Percentiles rank a stretch among this genome's conserved stretches.
Evolutionary conservation across 1,140 invertebrate species (phyloP).

Genomic region (Orchestia grillus): DNA sequence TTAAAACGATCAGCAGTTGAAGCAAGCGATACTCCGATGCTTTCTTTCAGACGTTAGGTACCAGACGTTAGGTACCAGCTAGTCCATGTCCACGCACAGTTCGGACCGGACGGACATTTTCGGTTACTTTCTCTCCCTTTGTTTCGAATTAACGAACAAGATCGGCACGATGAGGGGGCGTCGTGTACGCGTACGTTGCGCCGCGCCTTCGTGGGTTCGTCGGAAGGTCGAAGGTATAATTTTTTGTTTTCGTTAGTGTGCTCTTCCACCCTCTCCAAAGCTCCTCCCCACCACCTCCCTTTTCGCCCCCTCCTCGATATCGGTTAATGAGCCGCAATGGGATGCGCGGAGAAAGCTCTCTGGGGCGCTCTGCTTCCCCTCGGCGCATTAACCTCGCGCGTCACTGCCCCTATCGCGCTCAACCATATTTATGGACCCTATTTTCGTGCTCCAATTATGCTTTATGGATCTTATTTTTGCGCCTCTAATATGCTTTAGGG

Average conservation of each 20-base stretch:
- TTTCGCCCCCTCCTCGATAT: not conserved
- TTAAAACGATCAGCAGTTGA: not conserved
- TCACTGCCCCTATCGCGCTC: not conserved
- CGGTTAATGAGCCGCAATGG: slow-evolving; percentile 51
- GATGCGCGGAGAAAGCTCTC: slow-evolving; percentile 38
- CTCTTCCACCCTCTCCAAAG: too few relatives aligned
- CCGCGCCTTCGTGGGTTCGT: slow-evolving; percentile 3
- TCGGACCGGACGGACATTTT: not conserved
- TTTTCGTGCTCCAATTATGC: slow-evolving; percentile 19
- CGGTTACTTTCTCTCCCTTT: slow-evolving; percentile 5
- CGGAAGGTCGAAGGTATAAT: slow-evolving; percentile 49
- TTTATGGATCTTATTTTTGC: not conserved
- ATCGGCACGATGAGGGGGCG: slow-evolving; percentile 29
- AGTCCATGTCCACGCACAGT: not conserved
- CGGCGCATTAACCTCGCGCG: not conserved
- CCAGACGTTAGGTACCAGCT: not conserved
- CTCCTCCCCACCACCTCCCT: too few relatives aligned
- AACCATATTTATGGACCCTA: slow-evolving; percentile 2
- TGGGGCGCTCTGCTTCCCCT: slow-evolving; percentile 5
- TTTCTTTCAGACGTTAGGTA: not conserved
- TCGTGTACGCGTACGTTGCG: not conserved
- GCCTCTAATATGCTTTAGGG: not conserved
- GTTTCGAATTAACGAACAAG: slow-evolving; percentile 46
- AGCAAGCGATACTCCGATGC: not conserved
- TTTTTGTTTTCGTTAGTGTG: slow-evolving; percentile 25